Conservation (phyloP, 2,113 vertebrate species). For the Strix uralensis region DNA sequence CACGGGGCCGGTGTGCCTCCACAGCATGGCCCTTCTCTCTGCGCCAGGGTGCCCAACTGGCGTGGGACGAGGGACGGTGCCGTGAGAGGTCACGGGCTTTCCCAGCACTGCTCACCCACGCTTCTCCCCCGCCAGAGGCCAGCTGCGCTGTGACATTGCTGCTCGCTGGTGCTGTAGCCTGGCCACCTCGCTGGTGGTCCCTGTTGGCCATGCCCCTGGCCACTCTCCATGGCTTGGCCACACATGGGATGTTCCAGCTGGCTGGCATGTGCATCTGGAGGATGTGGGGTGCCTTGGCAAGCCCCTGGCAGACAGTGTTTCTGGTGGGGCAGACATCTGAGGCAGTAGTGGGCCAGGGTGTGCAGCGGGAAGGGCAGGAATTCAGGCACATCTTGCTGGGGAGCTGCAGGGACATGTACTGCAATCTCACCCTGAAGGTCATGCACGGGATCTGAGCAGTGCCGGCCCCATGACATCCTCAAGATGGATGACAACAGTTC, state of each 20-base stretch:
- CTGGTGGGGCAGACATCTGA: neutral
- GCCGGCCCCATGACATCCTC: neutral
- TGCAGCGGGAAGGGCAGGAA: neutral
- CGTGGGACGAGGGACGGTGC: rapidly evolving
- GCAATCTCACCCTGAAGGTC: constrained; percentile 34
- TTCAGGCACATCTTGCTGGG: neutral
- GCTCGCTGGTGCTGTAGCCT: neutral
- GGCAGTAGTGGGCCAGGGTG: neutral
- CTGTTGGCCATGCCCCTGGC: neutral
- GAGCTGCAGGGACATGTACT: neutral
- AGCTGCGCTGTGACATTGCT: neutral
- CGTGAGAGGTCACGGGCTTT: rapidly evolving
- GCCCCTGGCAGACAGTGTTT: neutral
- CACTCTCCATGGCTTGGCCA: neutral
- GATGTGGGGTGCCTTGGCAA: neutral
- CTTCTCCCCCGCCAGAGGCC: neutral
- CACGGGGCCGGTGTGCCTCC: rapidly evolving
- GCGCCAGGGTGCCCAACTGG: neutral
- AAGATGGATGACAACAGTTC: constrained; percentile 13
- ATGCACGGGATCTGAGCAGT: neutral
- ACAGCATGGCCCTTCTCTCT: rapidly evolving
- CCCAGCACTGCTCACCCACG: neutral
- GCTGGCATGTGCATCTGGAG: neutral
- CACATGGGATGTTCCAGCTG: rapidly evolving
- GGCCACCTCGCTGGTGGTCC: rapidly evolving